Base-by-base conservation (phyloP, 2,797 vertebrate species). In the Apogon hyalosoma region DNA sequence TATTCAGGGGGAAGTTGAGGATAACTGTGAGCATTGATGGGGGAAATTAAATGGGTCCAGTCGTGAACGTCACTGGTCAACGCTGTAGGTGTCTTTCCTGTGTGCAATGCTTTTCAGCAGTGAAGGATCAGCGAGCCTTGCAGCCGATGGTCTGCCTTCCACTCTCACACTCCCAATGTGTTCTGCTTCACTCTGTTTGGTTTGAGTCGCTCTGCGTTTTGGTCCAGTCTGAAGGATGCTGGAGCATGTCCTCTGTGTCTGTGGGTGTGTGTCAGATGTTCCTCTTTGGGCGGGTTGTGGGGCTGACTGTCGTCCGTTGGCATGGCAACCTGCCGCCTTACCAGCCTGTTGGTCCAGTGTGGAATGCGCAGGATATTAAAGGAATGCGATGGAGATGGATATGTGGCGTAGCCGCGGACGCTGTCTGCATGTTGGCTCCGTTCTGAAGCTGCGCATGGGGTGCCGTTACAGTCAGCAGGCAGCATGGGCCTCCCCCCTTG, bases 191-290 rank as follows among this genome's bases (percentile, higher is more conserved):
- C 92, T 89, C 88, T 67, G 68, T 78, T 60, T 80, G 81, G 77
- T 89, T 75, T 24, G 70, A 84, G 80, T 75, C 73, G 75, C 81
- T 79, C 85, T 83, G 78, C 86, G 72, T 91, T 86, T n/a, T 21
- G 85, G 88, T 90, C 59, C 79, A 75, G 88, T 85, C 75, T 88
- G 82, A 82, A 69, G 73, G 91, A 88, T 86, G 87, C 85, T 90
- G 86, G 87, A 92, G 94, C 94, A 95, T 94, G 94, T 88, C 82
- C 55, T 83, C 59, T 91, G 43, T 92, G 80, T 92, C 42, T 91
- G 83, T 85, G 59, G 63, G 74, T 80, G 77, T 87, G 73, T 87
- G 82, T 76, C 69, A 61, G 68, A 41, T 66, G 66, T 87, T 69
- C 65, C 73, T 59, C 13, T 43, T n/a, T n/a, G 21, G 42, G 68